Percentiles rank a stretch among this genome's conserved stretches.
Evolutionary conservation across 2,113 vertebrate species (phyloP).

Genomic region (Apteryx mantelli): DNA sequence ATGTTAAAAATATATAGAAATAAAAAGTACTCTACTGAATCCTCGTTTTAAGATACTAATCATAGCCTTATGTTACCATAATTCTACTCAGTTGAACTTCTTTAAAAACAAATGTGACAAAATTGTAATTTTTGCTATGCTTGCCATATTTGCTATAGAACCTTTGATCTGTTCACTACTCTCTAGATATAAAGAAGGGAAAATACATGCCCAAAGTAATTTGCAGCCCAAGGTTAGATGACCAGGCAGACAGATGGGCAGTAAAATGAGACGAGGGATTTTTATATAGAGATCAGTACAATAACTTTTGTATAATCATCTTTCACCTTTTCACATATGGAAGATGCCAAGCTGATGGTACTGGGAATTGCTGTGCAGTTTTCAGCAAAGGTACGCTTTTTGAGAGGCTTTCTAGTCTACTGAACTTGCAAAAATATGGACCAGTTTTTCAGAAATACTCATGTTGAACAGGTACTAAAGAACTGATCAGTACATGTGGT

Average conservation of each 20-base stretch:
- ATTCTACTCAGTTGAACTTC: neutral
- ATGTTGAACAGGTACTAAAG: neutral
- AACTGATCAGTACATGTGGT: accelerated
- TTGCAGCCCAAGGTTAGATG: neutral
- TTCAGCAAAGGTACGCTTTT: neutral
- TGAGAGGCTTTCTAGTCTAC: neutral
- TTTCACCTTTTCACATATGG: neutral
- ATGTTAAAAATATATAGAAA: neutral
- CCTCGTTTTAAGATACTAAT: neutral
- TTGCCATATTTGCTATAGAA: neutral
- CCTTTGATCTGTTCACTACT: neutral
- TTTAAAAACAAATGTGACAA: neutral
- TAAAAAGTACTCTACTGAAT: neutral
- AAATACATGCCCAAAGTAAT: neutral
- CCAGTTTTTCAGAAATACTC: neutral
- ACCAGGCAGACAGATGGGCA: neutral
- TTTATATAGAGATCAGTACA: neutral
- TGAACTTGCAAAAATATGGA: neutral
- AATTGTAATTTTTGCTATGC: neutral
- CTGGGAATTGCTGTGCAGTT: neutral
- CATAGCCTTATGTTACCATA: accelerated
- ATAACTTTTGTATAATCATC: neutral
- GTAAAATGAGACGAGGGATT: neutral
- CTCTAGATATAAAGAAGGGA: neutral
- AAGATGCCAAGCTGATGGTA: neutral